Base-by-base conservation (phyloP, 2,113 vertebrate genomes). In the Bubo bubo region DNA sequence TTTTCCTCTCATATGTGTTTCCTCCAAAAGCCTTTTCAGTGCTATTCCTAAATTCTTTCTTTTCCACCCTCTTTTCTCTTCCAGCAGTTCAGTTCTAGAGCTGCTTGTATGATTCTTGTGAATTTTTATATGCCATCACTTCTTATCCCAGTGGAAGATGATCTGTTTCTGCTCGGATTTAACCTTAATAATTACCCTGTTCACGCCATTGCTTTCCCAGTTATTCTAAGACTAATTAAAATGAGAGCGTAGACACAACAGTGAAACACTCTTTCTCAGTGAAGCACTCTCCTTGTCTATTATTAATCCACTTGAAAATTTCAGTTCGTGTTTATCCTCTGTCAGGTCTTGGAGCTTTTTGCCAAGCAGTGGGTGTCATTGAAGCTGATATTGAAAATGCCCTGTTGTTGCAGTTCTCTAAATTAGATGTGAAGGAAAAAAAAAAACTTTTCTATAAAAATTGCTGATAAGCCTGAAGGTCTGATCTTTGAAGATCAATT, bases 161-260 rank as follows among this genome's bases (percentile, higher is more conserved):
- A 91, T 68, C 49, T 68, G 6, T 58, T 91, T 89, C 88, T 97
- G 53, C 41, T 91, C 45, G n/a, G 66, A 87, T 93, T 81, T 79
- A 76, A 94, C 52, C 21, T 96, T 60, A 90, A 72, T 96, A 90
- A 97, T 91, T 93, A 88, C 47, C 47, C 8, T 77, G 6, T 53
- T 86, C 50, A 60, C 39, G 85, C 9, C 10, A 20, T 23, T 79
- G 39, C 15, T 88, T 93, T 95, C 64, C 50, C 64, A 66, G 41
- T 86, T 97, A 88, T 90, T 90, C 62, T 39, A 92, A 77, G 37
- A 88, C 86, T 97, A 94, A 97, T 96, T 97, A 96, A 96, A 95
- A 43, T 50, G 39, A 50, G 75, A 91, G 30, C 17, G 4, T 3
- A 67, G 49, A 43, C 47, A 43, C 41, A 81, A 81, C 20, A 85